A percentile compares a stretch with the other conserved stretches of the same genome.
These are phyloP conservation scores for Tapirus indicus DNA, from an alignment of 2,797 vertebrate species.

Conservation along the genomic window DNA sequence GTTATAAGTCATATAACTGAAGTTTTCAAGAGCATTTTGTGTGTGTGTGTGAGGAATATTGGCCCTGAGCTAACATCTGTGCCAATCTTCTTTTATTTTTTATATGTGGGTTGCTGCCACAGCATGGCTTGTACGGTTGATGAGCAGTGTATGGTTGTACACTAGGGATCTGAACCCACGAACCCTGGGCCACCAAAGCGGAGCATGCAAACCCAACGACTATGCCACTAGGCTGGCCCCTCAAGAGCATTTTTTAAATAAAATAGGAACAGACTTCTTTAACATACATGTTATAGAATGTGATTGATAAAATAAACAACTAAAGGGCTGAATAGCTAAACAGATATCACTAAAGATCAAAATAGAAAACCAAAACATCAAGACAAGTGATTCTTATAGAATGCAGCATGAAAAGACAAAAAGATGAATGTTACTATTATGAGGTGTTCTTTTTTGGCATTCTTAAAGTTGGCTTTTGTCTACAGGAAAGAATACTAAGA, in stretches of 20 bases:
- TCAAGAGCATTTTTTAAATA: not conserved
- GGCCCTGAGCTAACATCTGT: too few species aligned
- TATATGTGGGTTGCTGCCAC: too few species aligned
- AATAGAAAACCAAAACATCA: not conserved
- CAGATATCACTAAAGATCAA: not conserved
- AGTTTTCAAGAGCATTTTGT: not conserved
- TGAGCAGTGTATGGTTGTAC: too few species aligned
- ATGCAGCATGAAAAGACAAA: not conserved
- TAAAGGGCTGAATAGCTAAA: not conserved
- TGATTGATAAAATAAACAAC: not conserved
- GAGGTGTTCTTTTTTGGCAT: not conserved
- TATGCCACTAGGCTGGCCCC: too few species aligned
- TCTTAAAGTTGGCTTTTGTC: not conserved
- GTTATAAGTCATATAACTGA: not conserved
- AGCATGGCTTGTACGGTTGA: too few species aligned
- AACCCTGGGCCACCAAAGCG: too few species aligned
- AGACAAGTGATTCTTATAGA: not conserved
- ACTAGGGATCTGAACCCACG: too few species aligned
- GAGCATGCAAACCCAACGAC: too few species aligned
- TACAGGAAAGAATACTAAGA: not conserved
- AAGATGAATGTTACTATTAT: not conserved
- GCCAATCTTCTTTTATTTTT: too few species aligned
- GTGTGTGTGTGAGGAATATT: too few species aligned
- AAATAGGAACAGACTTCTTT: not conserved
- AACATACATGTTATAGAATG: not conserved